Evolutionary conservation across 2,113 vertebrate species (phyloP).

Genomic region (Noctilio leporinus): DNA sequence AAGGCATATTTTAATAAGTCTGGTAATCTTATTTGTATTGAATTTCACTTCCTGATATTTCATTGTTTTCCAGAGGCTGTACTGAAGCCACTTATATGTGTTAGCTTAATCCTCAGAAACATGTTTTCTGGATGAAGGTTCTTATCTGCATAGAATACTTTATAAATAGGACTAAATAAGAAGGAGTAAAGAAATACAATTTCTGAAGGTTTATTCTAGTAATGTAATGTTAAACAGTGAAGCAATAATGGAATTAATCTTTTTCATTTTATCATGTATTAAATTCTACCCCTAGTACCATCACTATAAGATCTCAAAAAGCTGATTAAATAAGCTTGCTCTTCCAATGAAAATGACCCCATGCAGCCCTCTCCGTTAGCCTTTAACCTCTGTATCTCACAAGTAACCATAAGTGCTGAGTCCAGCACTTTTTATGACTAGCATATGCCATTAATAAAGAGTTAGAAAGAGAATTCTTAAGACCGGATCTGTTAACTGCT

Average conservation of each 20-base stretch:
- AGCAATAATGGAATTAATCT: neutral
- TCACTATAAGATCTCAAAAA: neutral
- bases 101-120: slow-evolving; percentile 12
- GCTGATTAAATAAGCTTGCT: neutral
- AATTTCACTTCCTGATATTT: neutral
- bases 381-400: neutral
- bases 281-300: neutral
- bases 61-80: neutral
- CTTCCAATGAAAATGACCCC: neutral
- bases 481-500: neutral
- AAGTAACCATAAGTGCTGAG: neutral
- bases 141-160: neutral
- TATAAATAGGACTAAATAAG: neutral
- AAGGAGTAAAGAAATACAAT: neutral
- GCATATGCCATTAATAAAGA: neutral
- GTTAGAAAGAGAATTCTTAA: neutral
- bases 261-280: neutral
- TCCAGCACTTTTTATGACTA: neutral
- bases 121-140: neutral
- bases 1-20: neutral
- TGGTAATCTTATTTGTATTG: neutral
- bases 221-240: neutral
- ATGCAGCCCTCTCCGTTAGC: neutral
- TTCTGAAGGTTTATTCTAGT: neutral
- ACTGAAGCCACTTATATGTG: neutral